phyloP scores from a whole-genome alignment of 2,113 vertebrate species.

The Trematomus loennbergii region DNA sequence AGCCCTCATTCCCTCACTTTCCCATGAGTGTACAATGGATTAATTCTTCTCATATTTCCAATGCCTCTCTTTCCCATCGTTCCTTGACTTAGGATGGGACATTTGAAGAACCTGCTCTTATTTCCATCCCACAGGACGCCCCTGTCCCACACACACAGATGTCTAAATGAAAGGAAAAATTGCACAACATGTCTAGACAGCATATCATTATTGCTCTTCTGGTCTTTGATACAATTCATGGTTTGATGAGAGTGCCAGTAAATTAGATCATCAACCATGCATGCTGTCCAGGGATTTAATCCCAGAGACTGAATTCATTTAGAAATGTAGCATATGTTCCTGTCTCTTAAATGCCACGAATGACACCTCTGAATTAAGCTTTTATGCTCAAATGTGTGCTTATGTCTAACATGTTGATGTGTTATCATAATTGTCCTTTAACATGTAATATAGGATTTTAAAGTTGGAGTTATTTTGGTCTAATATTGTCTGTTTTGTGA shows the following conservation, averaged over 20 bases:
- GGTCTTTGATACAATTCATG: conserved; percentile 38
- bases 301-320: conserved; percentile 41
- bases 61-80: conserved; percentile 19
- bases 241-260: conserved; percentile 54
- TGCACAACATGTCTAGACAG: conserved; percentile 7
- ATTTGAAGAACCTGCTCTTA: conserved; percentile 30
- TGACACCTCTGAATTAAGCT: not conserved
- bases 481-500: not conserved
- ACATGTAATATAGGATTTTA: not conserved
- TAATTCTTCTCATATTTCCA: conserved; percentile 65
- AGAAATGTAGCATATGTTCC: conserved; percentile 28
- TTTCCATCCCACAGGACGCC: conserved; percentile 31
- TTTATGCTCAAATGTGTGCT: not conserved
- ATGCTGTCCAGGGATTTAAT: conserved; percentile 33
- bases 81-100: conserved; percentile 49
- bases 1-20: conserved; percentile 58
- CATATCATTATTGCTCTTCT: conserved; percentile 20
- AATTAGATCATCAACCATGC: conserved; percentile 58
- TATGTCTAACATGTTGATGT: not conserved
- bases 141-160: conserved; percentile 31
- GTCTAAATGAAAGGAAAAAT: conserved; percentile 4
- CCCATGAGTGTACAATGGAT: conserved; percentile 71
- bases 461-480: not conserved
- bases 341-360: not conserved
- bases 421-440: not conserved